phyloP scores from a whole-genome alignment of 2,797 vertebrate genomes.

The Aplochiton taeniatus region DNA sequence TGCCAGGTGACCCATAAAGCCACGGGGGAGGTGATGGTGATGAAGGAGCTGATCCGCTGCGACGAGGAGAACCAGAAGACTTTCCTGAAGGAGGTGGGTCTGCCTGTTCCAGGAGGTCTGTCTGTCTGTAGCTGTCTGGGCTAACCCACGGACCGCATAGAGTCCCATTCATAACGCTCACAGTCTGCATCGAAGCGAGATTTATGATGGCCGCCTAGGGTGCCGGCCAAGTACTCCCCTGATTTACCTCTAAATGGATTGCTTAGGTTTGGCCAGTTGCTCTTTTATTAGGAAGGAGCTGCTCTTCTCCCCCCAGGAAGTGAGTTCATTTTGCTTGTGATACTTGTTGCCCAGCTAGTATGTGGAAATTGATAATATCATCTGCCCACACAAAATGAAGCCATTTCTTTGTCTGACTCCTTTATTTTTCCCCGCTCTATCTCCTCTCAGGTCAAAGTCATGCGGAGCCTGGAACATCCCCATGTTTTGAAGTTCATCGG shows the following conservation, averaged over 20 bases:
- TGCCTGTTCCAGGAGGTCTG: constrained; percentile 30
- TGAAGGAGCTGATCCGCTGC: constrained; percentile 94
- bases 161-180: constrained; percentile 19
- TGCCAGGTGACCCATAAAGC: constrained; percentile 91
- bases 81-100: constrained; percentile 90
- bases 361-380: constrained; percentile 19
- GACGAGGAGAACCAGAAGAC: constrained; percentile 95
- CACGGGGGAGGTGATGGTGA: constrained; percentile 96
- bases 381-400: constrained; percentile 3
- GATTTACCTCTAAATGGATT: constrained; percentile 22
- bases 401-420: constrained; percentile 19
- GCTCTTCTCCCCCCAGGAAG: constrained; percentile 7
- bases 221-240: constrained; percentile 7
- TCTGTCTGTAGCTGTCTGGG: no score
- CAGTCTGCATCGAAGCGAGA: constrained; percentile 18
- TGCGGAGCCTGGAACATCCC: constrained; percentile 91
- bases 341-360: constrained; percentile 3
- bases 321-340: constrained; percentile 1
- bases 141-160: constrained; percentile 9
- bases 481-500: constrained; percentile 93
- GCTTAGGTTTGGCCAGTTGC: constrained; percentile 29
- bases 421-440: constrained; percentile 18
- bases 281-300: constrained; percentile 24
- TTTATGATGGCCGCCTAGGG: constrained; percentile 38
- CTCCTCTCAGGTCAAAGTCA: constrained; percentile 88